Base-by-base conservation (phyloP, 2,888 invertebrate species). In the Drosophila yooni region DNA sequence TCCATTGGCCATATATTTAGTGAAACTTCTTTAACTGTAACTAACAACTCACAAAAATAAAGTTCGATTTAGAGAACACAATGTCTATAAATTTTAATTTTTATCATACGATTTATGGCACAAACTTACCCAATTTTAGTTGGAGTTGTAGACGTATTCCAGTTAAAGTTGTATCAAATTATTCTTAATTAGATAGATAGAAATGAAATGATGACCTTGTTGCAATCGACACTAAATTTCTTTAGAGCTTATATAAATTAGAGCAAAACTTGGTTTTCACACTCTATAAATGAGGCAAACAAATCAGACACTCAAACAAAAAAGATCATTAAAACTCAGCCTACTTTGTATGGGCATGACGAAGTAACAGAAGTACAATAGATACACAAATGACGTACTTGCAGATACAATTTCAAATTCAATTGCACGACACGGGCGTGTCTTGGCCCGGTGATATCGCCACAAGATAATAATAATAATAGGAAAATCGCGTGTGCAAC, bases 401-500 rank as follows among this genome's bases (percentile, higher is more conserved):
- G 65, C 34, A 70, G 58, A 48, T 60, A 73, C 68, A 76, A 70
- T 59, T 73, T 60, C 63, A 54, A 70, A 58, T 63, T 60, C 61
- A 54, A 73, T 58, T 63, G 60, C 58, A 60, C 46, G 50, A 46
- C 43, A 60, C 34, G 43, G 50, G 46, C n/a, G 25, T 51, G 59
- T 59, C 27, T 57, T 33, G n/a, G 7, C 38, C 31, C 53, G 61
- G 80, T 36, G 79, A 79, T 73, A 73, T 73, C 80, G 66, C 80
- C 63, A 36, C 43, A 54, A 52, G 57, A 63, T 69, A 79, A 68
- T 56, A 79, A 61, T 61, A 79, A 76, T 58, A 80, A 73, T 56
- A 76, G 58, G 62, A 34, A 52, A 53, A 73, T 79, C 70, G 73
- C 79, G 79, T 80, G 78, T 36, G 52, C 65, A 29, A 38, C n/a